A percentile compares a stretch with the other conserved stretches of the same genome.
Conservation (phyloP, 2,888 invertebrate genomes). For the Pseudococcus viburni region DNA sequence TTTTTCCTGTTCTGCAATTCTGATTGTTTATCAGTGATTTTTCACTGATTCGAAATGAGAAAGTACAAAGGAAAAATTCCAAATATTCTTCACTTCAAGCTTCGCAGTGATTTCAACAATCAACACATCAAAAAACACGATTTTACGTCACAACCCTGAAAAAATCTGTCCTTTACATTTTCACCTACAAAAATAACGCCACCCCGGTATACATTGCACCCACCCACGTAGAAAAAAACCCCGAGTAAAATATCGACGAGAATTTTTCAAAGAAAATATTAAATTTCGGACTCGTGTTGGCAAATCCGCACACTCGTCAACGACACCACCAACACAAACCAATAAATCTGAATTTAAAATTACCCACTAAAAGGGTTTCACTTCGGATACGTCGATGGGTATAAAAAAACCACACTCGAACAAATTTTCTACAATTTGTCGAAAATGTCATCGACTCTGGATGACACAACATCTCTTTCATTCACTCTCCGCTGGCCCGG, state of each 20-base stretch:
- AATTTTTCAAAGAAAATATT: background rate
- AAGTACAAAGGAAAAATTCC: too few relatives aligned
- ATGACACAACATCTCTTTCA: background rate
- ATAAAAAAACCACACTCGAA: background rate
- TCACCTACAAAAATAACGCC: background rate
- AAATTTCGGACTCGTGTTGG: background rate
- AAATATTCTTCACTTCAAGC: too few relatives aligned
- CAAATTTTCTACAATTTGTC: slow-evolving; percentile 16
- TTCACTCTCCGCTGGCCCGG: background rate
- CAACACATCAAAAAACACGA: background rate
- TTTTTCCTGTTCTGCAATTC: too few relatives aligned
- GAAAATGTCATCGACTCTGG: background rate
- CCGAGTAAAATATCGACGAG: too few relatives aligned
- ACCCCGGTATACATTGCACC: background rate
- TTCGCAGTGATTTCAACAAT: background rate
- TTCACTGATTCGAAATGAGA: too few relatives aligned
- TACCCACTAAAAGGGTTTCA: background rate
- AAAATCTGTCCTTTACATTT: background rate
- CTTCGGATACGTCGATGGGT: background rate
- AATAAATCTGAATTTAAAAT: slow-evolving; percentile 3
- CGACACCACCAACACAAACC: background rate
- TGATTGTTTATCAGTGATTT: too few relatives aligned
- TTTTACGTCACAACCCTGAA: background rate
- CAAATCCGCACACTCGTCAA: background rate
- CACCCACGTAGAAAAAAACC: too few relatives aligned